Evolutionary conservation across 2,113 vertebrate genomes (phyloP), one percentile per base, ranked within the genome.

Genomic region (Tauraco erythrolophus): DNA sequence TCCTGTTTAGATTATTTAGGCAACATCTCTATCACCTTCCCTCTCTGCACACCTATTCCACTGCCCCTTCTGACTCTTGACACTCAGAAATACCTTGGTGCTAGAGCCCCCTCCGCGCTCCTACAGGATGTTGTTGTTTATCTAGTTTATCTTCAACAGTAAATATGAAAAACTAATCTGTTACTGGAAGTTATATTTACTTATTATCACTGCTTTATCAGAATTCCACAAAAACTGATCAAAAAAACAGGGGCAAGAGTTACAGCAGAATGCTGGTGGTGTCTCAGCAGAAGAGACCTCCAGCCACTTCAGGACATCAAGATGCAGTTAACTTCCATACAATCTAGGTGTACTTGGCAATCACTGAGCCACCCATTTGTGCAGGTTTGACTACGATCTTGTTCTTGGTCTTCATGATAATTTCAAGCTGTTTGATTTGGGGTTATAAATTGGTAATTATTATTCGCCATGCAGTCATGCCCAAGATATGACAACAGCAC

Each of bases 101-200:
- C 60, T 54, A 30, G 3, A 68, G 54, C 3, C 11, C 25, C 6
- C n/a, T 54, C 61, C 0, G 1, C 0, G 3, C 10, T 74, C 31
- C 33, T n/a, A 33, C 28, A 57, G 13, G 48, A n/a, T 25, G 27
- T 16, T 66, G 25, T 2, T 87, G 19, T 33, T 60, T 37, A 60
- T 39, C 28, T 31, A 25, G 43, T 57, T 60, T 41, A 71, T 41
- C 45, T 84, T 33, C 37, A 24, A 25, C 0, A 0, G 16, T 51
- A 62, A 61, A 50, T 21, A 80, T 3, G 9, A 80, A 41, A 68
- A 74, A 84, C 23, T 37, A 37, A 50, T 45, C 68, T 19, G 30
- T 51, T 35, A n/a, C 35, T 39, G 43, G 70, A 77, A 57, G 16
- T 70, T n/a, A 62, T 24, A 54, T 68, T 48, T 48, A 68, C 54